Evolutionary conservation across 2,888 invertebrate species (phyloP).

Genomic region (Metallyticus violacea): DNA sequence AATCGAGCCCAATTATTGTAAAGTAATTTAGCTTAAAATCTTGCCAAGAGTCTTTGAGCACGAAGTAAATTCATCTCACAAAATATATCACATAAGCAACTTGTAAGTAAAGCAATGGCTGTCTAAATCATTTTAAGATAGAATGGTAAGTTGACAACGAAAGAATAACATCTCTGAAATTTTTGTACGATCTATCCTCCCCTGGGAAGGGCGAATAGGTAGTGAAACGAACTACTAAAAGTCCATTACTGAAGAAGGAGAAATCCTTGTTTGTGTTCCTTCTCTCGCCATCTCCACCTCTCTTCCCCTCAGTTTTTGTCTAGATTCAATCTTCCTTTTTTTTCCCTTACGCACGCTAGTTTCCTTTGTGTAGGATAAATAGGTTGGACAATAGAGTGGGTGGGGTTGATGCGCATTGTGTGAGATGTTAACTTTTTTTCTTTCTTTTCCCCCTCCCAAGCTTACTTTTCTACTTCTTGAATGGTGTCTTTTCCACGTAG

Average conservation of each 20-base stretch:
- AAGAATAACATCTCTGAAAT: neutral
- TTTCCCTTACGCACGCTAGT: neutral
- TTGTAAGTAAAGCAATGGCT: no score
- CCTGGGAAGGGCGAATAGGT: neutral
- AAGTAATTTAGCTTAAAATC: no score
- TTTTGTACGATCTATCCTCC: neutral
- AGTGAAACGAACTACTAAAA: neutral
- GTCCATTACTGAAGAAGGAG: neutral
- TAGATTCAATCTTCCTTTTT: neutral
- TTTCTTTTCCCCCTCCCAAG: neutral
- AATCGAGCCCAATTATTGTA: no score
- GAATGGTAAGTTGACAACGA: neutral
- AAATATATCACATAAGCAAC: no score
- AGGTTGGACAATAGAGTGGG: neutral
- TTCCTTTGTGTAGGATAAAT: conserved; percentile 3
- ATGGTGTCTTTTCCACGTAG: neutral
- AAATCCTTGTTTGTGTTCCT: neutral
- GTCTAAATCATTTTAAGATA: neutral
- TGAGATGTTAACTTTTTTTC: neutral
- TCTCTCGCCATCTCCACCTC: neutral
- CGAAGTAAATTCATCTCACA: no score
- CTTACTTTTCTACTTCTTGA: neutral
- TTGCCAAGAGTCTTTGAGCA: no score
- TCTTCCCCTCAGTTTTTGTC: neutral
- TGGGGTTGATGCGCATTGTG: neutral